These are phyloP conservation scores for Mayetiola destructor DNA, from an alignment of 2,888 invertebrate genomes.

Conservation along the genomic window DNA sequence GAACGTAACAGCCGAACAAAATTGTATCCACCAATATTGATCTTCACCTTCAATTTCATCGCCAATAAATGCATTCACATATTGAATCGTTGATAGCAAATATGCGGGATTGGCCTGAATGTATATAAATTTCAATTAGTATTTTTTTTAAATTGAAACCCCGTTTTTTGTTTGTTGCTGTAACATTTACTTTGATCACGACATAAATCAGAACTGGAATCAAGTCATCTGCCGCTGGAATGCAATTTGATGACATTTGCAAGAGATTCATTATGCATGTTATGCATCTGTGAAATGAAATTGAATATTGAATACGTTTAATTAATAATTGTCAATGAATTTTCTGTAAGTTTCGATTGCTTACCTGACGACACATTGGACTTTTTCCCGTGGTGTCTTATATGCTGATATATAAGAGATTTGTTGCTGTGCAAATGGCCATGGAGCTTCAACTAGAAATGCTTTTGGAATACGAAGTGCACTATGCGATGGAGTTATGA, in stretches of 20 bases:
- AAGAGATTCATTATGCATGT: constrained; percentile 88
- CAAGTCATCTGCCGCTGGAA: constrained; percentile 88
- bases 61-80: constrained; percentile 84
- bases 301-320: background rate
- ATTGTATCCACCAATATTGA: constrained; percentile 98
- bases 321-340: background rate
- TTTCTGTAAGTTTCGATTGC: constrained; percentile 11
- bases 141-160: background rate
- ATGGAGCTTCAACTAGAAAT: constrained; percentile 83
- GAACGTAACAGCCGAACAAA: constrained; percentile 90
- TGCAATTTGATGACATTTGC: constrained; percentile 63
- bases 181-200: constrained; percentile 64
- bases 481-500: constrained; percentile 65
- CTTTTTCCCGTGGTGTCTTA: constrained; percentile 78
- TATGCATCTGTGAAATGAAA: constrained; percentile 50
- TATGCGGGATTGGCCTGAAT: constrained; percentile 83
- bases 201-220: constrained; percentile 94
- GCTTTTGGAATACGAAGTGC: constrained; percentile 69
- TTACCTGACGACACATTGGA: constrained; percentile 35
- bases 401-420: constrained; percentile 78
- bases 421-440: constrained; percentile 87
- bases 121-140: no score
- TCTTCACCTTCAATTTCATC: constrained; percentile 74
- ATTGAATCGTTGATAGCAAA: constrained; percentile 87
- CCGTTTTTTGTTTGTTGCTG: background rate